Evolutionary conservation across 2,888 invertebrate species (phyloP).

Genomic region (Biston betularia): DNA sequence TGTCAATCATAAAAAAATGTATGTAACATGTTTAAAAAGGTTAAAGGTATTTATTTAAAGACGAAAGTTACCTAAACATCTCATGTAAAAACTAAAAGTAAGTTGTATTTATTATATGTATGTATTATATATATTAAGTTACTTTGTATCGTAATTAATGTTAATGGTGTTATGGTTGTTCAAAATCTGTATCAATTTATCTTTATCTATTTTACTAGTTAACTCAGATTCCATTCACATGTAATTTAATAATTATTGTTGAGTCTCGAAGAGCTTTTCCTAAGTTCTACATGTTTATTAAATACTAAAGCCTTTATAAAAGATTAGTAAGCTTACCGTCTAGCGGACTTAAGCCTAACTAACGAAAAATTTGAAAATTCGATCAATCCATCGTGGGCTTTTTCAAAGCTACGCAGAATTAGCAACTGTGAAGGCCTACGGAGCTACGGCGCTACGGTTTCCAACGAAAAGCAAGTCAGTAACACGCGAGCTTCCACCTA

Average conservation of each 20-base stretch:
- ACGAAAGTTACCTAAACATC: too few species aligned
- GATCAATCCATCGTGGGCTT: constrained; percentile 68
- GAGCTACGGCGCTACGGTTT: constrained; percentile 53
- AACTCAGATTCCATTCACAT: constrained; percentile 19
- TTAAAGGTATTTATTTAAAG: too few species aligned
- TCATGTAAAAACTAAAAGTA: too few species aligned
- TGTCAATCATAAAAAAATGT: too few species aligned
- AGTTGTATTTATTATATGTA: too few species aligned
- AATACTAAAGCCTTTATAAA: too few species aligned
- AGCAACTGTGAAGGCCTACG: constrained; percentile 43
- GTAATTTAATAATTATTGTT: constrained; percentile 15
- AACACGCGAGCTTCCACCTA: constrained; percentile 58
- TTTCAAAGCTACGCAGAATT: constrained; percentile 58
- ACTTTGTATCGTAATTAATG: too few species aligned
- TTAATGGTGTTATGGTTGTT: too few species aligned
- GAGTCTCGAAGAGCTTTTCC: constrained; percentile 7
- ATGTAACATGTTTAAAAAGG: too few species aligned
- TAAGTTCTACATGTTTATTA: constrained; percentile 5
- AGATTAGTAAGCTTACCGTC: too few species aligned
- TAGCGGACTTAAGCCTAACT: background rate
- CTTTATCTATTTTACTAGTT: background rate
- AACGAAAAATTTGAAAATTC: constrained; percentile 50
- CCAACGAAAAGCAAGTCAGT: constrained; percentile 60
- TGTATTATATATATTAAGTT: too few species aligned
- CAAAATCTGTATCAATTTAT: too few species aligned